A percentile compares a stretch with the other conserved stretches of the same genome.
Conservation (phyloP, 1,140 invertebrate genomes). For the Aphaenogaster rudis region DNA sequence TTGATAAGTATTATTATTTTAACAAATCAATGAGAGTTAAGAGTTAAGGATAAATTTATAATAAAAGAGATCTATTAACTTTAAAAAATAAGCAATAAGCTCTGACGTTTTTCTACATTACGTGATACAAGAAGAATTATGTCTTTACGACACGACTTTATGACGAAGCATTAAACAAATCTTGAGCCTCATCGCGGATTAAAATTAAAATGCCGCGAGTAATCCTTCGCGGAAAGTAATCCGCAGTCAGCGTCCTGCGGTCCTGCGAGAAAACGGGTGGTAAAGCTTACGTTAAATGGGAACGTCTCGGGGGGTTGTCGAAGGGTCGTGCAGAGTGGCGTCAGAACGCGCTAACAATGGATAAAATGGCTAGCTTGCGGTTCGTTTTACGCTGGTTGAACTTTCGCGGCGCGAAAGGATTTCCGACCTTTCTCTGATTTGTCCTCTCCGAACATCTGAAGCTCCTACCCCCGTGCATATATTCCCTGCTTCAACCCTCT, state of each 20-base stretch:
- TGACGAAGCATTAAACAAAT: conserved; percentile 41
- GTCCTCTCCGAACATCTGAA: not conserved
- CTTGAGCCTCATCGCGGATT: not conserved
- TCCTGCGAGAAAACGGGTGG: not conserved
- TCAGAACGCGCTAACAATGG: conserved; percentile 65
- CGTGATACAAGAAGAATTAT: not conserved
- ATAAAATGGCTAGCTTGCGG: conserved; percentile 52
- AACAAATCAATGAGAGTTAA: not conserved
- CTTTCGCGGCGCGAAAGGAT: conserved; percentile 41
- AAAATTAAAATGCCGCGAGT: conserved; percentile 40
- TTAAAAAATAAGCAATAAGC: not conserved
- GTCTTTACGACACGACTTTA: not conserved
- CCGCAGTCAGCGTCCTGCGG: conserved; percentile 12
- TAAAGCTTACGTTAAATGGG: conserved; percentile 24
- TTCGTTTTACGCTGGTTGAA: conserved; percentile 67
- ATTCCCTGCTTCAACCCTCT: not conserved
- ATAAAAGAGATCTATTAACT: not conserved
- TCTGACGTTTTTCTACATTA: not conserved
- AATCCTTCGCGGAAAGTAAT: conserved; percentile 46
- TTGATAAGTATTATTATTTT: not conserved
- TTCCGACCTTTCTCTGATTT: conserved; percentile 53
- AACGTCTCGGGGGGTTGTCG: conserved; percentile 33
- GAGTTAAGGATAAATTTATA: conserved; percentile 3
- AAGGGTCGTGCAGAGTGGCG: conserved; percentile 12
- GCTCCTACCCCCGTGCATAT: not conserved